Conservation (phyloP, 2,113 vertebrate species). For the Melanerpes aurifrons region DNA sequence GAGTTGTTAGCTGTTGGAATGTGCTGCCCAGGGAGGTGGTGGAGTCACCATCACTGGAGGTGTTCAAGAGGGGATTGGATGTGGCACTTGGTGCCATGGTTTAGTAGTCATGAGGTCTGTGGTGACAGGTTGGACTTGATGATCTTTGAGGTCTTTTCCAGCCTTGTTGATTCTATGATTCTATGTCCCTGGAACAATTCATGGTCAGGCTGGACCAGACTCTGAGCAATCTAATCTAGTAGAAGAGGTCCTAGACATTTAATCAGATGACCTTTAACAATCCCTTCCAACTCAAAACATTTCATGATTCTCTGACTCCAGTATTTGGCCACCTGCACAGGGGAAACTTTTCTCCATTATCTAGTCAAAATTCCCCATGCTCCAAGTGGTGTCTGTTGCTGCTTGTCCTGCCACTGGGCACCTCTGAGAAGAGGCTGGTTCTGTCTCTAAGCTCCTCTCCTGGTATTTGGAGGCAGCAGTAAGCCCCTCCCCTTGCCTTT, state of each 20-base stretch:
- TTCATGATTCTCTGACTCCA: background rate
- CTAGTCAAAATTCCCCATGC: background rate
- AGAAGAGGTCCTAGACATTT: too few species aligned
- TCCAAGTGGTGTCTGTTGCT: background rate
- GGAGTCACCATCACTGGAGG: too few species aligned
- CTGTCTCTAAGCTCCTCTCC: background rate
- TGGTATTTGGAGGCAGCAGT: background rate
- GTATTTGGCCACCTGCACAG: background rate
- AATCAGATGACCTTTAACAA: background rate
- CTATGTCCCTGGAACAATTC: background rate
- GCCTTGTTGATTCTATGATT: too few species aligned
- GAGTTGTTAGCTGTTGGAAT: too few species aligned
- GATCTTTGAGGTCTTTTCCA: too few species aligned
- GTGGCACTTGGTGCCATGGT: too few species aligned
- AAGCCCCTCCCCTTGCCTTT: background rate
- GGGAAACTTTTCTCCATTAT: background rate
- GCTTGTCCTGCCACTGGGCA: background rate
- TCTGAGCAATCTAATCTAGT: background rate
- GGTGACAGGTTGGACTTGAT: too few species aligned
- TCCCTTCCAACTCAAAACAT: background rate
- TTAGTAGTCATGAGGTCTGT: too few species aligned
- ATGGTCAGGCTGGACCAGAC: background rate
- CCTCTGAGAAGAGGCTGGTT: background rate
- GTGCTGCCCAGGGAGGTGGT: too few species aligned
- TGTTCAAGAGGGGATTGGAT: too few species aligned